Evolutionary conservation across 2,888 invertebrate genomes (phyloP).

Genomic region (Athalia cordata): DNA sequence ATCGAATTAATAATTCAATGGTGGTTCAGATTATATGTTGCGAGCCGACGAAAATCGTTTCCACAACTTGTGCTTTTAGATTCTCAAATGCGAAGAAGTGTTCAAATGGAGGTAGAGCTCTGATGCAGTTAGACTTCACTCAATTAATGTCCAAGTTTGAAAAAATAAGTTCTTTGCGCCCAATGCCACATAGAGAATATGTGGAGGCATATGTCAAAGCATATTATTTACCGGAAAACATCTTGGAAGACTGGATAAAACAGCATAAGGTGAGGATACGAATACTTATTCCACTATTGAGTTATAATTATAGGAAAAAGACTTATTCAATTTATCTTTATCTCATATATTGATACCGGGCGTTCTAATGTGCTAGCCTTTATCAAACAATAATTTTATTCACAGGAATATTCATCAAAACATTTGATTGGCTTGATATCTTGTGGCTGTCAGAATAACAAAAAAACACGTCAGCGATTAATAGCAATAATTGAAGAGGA

Average conservation of each 20-base stretch:
- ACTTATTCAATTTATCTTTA: neutral
- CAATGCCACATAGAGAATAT: slow-evolving; percentile 90
- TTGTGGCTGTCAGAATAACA: slow-evolving; percentile 91
- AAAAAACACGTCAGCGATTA: slow-evolving; percentile 88
- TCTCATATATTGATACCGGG: slow-evolving; percentile 1
- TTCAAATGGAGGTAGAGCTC: slow-evolving; percentile 94
- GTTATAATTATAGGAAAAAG: too few relatives aligned
- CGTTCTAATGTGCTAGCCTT: slow-evolving; percentile 13
- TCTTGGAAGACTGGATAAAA: slow-evolving; percentile 91
- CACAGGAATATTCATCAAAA: slow-evolving; percentile 90
- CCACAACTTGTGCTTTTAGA: slow-evolving; percentile 68
- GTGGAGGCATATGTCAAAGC: slow-evolving; percentile 98
- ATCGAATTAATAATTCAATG: slow-evolving; percentile 20
- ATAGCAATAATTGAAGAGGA: slow-evolving; percentile 82
- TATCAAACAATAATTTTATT: slow-evolving; percentile 49
- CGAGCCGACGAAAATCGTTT: too few relatives aligned
- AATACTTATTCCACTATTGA: neutral
- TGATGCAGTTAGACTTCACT: slow-evolving; percentile 98
- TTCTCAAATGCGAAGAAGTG: slow-evolving; percentile 95
- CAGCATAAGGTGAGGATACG: slow-evolving; percentile 80
- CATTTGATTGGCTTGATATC: slow-evolving; percentile 90
- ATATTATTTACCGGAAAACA: slow-evolving; percentile 92
- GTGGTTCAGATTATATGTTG: too few relatives aligned
- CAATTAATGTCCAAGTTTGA: slow-evolving; percentile 95
- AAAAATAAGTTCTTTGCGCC: slow-evolving; percentile 87